phyloP scores from a whole-genome alignment of 53 echinoderm and acorn worm genomes.

The Holothuria leucospilota region DNA sequence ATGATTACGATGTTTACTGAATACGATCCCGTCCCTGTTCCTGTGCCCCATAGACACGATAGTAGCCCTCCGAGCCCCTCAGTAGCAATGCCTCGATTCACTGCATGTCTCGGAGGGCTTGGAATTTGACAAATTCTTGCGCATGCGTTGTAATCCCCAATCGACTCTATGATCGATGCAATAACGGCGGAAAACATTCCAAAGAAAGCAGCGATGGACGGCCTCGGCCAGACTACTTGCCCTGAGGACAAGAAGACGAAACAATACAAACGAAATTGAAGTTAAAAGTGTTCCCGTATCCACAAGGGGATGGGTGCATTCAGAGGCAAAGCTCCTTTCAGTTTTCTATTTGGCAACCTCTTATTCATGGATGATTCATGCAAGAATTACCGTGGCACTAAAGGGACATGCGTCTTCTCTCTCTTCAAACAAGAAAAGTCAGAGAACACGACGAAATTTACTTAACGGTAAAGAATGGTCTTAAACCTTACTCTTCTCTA shows the following conservation, averaged over 20 bases:
- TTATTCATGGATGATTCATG: too few relatives aligned
- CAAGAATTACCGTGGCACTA: too few relatives aligned
- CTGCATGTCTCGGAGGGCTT: constrained; percentile 74
- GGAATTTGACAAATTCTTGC: constrained; percentile 72
- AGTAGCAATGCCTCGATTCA: constrained; percentile 70
- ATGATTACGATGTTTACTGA: constrained; percentile 72
- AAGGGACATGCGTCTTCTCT: too few relatives aligned
- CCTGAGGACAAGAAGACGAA: constrained; percentile 29
- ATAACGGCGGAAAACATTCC: constrained; percentile 71
- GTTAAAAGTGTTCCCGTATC: too few relatives aligned
- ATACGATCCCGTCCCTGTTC: constrained; percentile 71
- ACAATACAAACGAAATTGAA: too few relatives aligned
- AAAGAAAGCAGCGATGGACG: constrained; percentile 54
- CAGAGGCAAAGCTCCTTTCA: too few relatives aligned
- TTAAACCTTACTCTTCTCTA: too few relatives aligned
- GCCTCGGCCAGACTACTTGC: constrained; percentile 72
- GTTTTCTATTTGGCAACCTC: too few relatives aligned
- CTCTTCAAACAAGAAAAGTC: too few relatives aligned
- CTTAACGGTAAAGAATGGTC: too few relatives aligned
- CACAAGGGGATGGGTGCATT: too few relatives aligned
- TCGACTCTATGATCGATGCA: constrained; percentile 77
- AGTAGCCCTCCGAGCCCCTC: constrained; percentile 75
- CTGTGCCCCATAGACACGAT: constrained; percentile 70
- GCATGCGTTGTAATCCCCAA: constrained; percentile 87
- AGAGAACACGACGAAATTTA: too few relatives aligned